Base-by-base conservation (phyloP, 2,797 vertebrate species). In the Borostomias antarcticus region DNA sequence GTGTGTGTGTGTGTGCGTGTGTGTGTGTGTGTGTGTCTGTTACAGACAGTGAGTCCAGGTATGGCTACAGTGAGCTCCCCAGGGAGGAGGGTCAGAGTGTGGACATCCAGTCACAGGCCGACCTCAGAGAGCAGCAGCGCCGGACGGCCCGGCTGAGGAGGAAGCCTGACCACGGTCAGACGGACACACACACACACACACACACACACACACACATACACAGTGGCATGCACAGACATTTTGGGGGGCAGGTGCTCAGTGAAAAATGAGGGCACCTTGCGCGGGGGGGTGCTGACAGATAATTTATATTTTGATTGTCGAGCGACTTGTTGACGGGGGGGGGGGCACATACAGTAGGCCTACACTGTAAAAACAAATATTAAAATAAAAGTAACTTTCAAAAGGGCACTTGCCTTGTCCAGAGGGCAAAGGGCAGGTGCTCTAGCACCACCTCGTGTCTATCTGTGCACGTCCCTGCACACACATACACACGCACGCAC, bases 31-130 rank as follows among this genome's bases (percentile, higher is more conserved):
- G 50, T 53, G 15, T 51, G 62, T 76, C 58, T 77, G 9, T 32
- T 26, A 30, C 81, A 96, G 94, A 94, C 70, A 85, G 87, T 61
- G 94, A 94, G 62, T 91, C 89, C 0, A 83, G 90, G 32, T 40
- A 89, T 1, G 66, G 53, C 11, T 84, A 74, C 50, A 37, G 26
- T 3, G 76, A 78, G 0, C 52, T 58, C 30, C 62, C 54, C 1
- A 74, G 64, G 59, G 85, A 87, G 70, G 92, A 91, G 54, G 84
- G 86, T 50, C 72, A 78, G 2, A 85, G 86, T 25, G 72, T 89
- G 67, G 84, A 91, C 65, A 93, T 90, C 70, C 90, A 93, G 62
- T 91, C 91, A 79, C 91, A 91, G 67, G 89, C 86, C 13, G 79
- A 93, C 62, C 77, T 93, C 58, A 87, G 90, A 65, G 93, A 94